Percentiles rank a stretch among this genome's conserved stretches.
These are phyloP conservation scores for Lochmaea crataegi DNA, from an alignment of 2,888 invertebrate species.

Conservation along the genomic window DNA sequence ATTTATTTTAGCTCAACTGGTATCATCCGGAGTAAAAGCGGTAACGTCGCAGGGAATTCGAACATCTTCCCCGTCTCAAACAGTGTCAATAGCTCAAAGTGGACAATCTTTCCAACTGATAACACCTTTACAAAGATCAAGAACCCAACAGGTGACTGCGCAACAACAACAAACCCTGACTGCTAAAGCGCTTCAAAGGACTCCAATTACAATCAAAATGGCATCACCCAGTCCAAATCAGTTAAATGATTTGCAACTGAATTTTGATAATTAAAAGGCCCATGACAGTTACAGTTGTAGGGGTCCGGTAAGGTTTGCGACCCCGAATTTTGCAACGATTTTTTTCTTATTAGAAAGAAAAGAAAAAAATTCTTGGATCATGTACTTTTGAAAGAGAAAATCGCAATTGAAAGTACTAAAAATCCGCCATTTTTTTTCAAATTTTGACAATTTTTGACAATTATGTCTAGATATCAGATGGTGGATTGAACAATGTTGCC, in stretches of 20 bases:
- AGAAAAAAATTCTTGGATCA: too few relatives aligned
- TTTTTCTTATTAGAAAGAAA: too few relatives aligned
- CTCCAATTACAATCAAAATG: constrained; percentile 64
- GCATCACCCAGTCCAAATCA: constrained; percentile 64
- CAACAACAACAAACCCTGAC: constrained; percentile 57
- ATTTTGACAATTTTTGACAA: too few relatives aligned
- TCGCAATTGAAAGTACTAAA: too few relatives aligned
- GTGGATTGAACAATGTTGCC: too few relatives aligned
- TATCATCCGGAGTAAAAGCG: constrained; percentile 75
- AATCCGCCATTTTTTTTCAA: too few relatives aligned
- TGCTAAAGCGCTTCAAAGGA: constrained; percentile 59
- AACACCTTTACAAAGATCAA: constrained; percentile 61
- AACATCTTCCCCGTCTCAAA: constrained; percentile 55
- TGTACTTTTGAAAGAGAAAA: too few relatives aligned
- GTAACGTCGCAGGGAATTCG: constrained; percentile 60
- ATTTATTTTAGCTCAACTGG: constrained; percentile 69
- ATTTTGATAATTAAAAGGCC: constrained; percentile 57
- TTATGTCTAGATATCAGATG: too few relatives aligned
- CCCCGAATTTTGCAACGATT: too few relatives aligned
- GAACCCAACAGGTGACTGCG: constrained; percentile 52
- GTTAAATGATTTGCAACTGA: constrained; percentile 63
- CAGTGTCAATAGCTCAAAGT: constrained; percentile 58
- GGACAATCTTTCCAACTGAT: constrained; percentile 62
- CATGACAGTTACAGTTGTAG: constrained; percentile 12
- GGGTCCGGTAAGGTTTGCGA: too few relatives aligned